Evolutionary conservation across 1,140 invertebrate genomes (phyloP).

Genomic region (Pachypeltis micranthus): DNA sequence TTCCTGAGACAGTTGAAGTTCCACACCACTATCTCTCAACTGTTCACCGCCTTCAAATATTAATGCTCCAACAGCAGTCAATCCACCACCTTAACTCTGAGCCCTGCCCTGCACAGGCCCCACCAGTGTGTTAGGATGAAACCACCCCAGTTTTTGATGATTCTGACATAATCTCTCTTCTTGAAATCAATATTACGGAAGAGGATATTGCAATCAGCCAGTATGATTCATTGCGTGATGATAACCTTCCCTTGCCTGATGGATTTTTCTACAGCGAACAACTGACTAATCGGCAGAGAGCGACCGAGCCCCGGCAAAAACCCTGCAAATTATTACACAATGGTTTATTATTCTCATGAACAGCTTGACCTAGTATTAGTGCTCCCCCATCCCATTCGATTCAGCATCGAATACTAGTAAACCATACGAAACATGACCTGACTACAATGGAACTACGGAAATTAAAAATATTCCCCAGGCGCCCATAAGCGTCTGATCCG

Average conservation of each 20-base stretch:
- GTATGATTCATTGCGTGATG: not conserved
- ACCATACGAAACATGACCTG: no score
- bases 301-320: no score
- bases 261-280: slow-evolving; percentile 17
- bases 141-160: not conserved
- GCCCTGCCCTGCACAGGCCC: slow-evolving; percentile 27
- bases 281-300: no score
- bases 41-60: slow-evolving; percentile 37
- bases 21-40: slow-evolving; percentile 31
- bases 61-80: no score
- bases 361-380: no score
- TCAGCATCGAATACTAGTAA: no score
- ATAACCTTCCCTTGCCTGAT: slow-evolving; percentile 19
- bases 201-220: not conserved
- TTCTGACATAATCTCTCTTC: not conserved
- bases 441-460: no score
- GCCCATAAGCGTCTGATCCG: no score
- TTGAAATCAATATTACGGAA: not conserved
- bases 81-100: slow-evolving; percentile 36
- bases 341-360: no score
- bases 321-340: no score
- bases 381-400: no score
- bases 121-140: not conserved
- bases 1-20: slow-evolving; percentile 44
- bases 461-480: no score